Evolutionary conservation across 2,797 vertebrate genomes (phyloP).

Genomic region (Falco biarmicus): DNA sequence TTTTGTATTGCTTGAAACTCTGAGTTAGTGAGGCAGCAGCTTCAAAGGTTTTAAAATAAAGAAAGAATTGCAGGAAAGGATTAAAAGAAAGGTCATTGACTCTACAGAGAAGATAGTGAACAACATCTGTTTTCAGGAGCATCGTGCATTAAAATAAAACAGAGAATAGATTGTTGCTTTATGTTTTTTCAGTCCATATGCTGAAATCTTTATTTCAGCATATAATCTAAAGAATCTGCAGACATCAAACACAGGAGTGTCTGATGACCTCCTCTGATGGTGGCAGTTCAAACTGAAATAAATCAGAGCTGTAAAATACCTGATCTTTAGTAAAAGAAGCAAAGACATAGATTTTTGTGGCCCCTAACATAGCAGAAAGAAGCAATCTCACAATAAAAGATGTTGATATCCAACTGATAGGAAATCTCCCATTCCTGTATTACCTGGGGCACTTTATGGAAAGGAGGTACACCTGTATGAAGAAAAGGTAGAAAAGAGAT

Average conservation of each 20-base stretch:
- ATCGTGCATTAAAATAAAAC: neutral
- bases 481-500: neutral
- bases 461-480: neutral
- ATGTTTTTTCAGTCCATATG: neutral
- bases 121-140: neutral
- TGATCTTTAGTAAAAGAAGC: neutral
- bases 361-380: neutral
- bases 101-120: neutral
- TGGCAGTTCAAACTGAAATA: neutral
- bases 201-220: neutral
- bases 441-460: neutral
- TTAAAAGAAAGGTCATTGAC: neutral
- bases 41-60: slow-evolving; percentile 16
- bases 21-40: neutral
- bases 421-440: neutral
- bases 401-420: neutral
- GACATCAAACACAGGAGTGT: neutral
- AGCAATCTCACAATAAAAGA: neutral
- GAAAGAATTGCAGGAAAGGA: neutral
- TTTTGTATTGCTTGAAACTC: neutral
- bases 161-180: neutral
- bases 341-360: neutral
- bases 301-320: neutral
- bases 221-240: neutral
- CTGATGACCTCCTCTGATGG: neutral